Conservation (phyloP, 2,888 invertebrate species). For the Eubasilissa splendida region DNA sequence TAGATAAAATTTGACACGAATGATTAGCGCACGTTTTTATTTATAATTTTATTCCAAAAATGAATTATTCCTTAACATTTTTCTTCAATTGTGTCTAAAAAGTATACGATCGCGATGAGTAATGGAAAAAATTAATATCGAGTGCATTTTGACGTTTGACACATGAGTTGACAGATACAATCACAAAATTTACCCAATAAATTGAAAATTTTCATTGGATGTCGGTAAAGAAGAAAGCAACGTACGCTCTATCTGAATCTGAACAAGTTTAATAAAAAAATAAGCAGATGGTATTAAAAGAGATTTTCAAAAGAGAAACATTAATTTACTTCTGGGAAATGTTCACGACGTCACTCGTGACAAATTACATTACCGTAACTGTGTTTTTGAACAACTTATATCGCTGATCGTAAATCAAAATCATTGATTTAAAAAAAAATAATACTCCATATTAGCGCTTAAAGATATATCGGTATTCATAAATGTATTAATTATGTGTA, state of each 20-base stretch:
- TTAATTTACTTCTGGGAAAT: no score
- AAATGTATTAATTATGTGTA: no score
- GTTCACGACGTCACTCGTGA: no score
- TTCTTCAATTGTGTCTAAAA: not conserved
- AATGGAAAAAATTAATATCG: constrained; percentile 1
- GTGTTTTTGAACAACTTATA: no score
- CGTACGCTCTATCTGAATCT: not conserved
- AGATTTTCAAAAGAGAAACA: no score
- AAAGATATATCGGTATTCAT: no score
- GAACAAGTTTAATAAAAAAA: constrained; percentile 3
- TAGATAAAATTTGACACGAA: not conserved
- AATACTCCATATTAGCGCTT: no score
- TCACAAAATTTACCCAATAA: constrained; percentile 23
- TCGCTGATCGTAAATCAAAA: no score
- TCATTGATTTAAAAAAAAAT: no score
- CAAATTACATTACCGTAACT: no score
- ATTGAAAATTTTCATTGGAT: not conserved
- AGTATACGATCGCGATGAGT: not conserved
- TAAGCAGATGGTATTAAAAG: not conserved
- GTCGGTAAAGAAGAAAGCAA: constrained; percentile 32
- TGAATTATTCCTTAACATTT: constrained; percentile 13
- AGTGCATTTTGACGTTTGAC: constrained; percentile 39
- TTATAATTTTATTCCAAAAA: not conserved
- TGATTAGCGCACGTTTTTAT: not conserved
- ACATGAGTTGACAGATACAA: constrained; percentile 31